Conservation (phyloP, 2,888 invertebrate genomes). For the Microplitis manilae region DNA sequence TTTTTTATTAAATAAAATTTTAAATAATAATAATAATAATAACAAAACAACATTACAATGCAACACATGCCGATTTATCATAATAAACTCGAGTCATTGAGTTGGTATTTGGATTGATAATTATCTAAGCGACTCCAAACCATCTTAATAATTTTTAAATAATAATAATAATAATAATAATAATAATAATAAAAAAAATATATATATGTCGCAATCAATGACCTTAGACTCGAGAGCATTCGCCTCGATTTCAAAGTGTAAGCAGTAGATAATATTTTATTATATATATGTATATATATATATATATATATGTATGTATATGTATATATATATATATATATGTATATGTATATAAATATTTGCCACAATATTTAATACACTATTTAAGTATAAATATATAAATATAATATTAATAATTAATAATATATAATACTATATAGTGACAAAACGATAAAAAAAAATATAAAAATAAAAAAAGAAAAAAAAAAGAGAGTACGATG, state of each 20-base stretch:
- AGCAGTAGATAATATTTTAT: constrained; percentile 49
- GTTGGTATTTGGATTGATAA: constrained; percentile 8
- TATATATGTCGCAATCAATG: constrained; percentile 8
- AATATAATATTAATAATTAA: constrained; percentile 53
- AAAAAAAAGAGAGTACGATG: constrained; percentile 58
- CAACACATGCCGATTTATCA: constrained; percentile 1
- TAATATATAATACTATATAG: constrained; percentile 47
- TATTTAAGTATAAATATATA: constrained; percentile 62
- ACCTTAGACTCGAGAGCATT: constrained; percentile 26
- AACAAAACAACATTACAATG: constrained; percentile 8
- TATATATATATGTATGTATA: constrained; percentile 36
- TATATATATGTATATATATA: constrained; percentile 48
- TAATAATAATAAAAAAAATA: neutral
- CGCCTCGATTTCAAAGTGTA: constrained; percentile 21
- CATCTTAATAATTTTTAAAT: constrained; percentile 4
- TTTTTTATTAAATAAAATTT: neutral
- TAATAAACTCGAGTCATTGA: constrained; percentile 4
- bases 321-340: constrained; percentile 40
- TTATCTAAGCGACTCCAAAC: neutral
- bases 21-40: neutral
- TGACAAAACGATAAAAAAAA: constrained; percentile 28
- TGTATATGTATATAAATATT: constrained; percentile 61
- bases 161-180: no score
- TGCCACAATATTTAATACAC: constrained; percentile 67
- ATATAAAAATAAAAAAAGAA: neutral